phyloP scores from a whole-genome alignment of 2,113 vertebrate species.

The Oenanthe melanoleuca region DNA sequence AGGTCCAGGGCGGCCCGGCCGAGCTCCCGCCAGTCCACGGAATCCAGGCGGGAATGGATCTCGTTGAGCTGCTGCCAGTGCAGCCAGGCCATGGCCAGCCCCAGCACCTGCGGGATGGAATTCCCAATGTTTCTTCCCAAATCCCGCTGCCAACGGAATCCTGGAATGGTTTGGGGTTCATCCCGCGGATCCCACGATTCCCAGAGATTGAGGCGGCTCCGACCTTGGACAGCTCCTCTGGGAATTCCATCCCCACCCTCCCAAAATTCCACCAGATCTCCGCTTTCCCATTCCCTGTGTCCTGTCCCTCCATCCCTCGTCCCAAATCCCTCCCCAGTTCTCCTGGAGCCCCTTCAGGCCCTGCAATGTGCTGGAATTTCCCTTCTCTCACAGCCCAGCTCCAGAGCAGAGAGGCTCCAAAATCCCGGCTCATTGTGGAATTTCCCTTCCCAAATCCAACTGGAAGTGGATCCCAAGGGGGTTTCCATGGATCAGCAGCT shows the following conservation, averaged over 20 bases:
- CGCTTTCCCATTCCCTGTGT: not conserved
- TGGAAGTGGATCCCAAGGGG: not conserved
- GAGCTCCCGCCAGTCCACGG: constrained; percentile 72
- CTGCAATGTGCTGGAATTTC: not conserved
- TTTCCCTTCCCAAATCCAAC: not conserved
- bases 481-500: not conserved
- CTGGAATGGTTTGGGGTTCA: not conserved
- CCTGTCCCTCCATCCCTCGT: too few species aligned
- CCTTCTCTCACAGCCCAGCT: not conserved
- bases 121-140: not conserved
- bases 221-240: not conserved
- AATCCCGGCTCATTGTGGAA: not conserved
- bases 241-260: not conserved
- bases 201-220: not conserved
- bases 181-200: not conserved
- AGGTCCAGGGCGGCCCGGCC: constrained; percentile 72
- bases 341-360: too few species aligned
- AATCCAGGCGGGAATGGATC: constrained; percentile 78
- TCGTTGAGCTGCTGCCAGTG: constrained; percentile 87
- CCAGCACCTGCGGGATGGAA: constrained; percentile 74
- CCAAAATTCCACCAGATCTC: not conserved
- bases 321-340: too few species aligned
- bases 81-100: constrained; percentile 82
- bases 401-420: too few species aligned
- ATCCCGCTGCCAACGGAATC: too few species aligned